Evolutionary conservation across 2,888 invertebrate genomes (phyloP).

Genomic region (Rugalucina vietnamica): DNA sequence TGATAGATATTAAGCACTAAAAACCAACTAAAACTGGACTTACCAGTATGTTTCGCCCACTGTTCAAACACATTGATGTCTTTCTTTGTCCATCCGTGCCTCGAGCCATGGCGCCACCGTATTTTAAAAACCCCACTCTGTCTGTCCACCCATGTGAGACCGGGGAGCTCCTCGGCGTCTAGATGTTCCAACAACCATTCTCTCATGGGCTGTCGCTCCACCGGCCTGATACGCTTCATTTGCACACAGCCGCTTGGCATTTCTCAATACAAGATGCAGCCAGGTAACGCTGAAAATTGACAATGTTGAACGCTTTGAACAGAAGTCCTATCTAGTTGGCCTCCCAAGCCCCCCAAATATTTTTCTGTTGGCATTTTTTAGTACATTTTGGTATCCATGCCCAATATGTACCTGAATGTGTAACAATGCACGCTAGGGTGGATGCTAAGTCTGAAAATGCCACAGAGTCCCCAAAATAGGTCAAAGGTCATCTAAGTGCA

Average conservation of each 20-base stretch:
- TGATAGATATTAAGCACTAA: no score
- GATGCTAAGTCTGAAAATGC: no score
- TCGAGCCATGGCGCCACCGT: slow-evolving; percentile 80
- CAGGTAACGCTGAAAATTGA: no score
- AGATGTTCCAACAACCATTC: slow-evolving; percentile 77
- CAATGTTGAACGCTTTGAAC: no score
- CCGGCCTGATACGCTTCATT: slow-evolving; percentile 63
- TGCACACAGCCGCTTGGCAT: background rate
- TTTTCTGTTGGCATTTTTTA: no score
- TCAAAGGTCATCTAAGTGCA: no score
- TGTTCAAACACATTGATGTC: slow-evolving; percentile 77
- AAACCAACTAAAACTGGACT: background rate
- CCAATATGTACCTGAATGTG: no score
- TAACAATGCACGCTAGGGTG: no score
- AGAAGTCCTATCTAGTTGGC: no score
- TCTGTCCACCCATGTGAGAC: slow-evolving; percentile 73
- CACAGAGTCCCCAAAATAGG: no score
- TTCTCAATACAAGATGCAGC: background rate
- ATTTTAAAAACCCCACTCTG: slow-evolving; percentile 70
- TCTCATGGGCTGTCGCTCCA: slow-evolving; percentile 75
- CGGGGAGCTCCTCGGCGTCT: slow-evolving; percentile 61
- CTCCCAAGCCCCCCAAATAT: no score
- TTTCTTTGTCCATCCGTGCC: slow-evolving; percentile 74
- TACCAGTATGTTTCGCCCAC: slow-evolving; percentile 81
- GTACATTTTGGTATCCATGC: no score